Evolutionary conservation across 2,888 invertebrate genomes (phyloP).

Genomic region (Drosophila prostipennis): DNA sequence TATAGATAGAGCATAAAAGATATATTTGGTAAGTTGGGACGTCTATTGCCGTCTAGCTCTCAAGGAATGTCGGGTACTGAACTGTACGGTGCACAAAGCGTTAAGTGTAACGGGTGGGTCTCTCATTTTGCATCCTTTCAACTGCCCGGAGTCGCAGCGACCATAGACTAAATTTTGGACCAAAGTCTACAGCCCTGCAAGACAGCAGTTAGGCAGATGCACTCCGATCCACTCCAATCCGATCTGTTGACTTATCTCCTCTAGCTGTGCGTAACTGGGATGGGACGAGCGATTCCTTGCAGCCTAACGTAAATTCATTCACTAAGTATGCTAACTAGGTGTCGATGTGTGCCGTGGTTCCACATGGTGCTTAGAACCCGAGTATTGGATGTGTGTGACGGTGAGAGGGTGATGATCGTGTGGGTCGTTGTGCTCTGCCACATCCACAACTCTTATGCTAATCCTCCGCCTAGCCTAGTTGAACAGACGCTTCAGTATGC

Average conservation of each 20-base stretch:
- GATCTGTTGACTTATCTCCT: conserved; percentile 13
- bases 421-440: conserved; percentile 8
- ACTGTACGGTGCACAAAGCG: conserved; percentile 18
- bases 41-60: conserved; percentile 47
- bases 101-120: conserved; percentile 6
- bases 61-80: conserved; percentile 51
- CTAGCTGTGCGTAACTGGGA: conserved; percentile 32
- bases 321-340: conserved; percentile 51
- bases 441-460: conserved; percentile 32
- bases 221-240: conserved; percentile 4
- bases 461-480: conserved; percentile 42
- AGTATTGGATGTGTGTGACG: conserved; percentile 62
- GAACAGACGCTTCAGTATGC: conserved; percentile 80
- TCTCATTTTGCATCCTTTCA: conserved; percentile 17
- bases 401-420: conserved; percentile 19
- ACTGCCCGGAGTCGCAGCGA: conserved; percentile 64
- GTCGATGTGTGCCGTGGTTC: conserved; percentile 32
- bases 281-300: conserved; percentile 39
- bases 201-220: conserved; percentile 60
- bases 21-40: conserved; percentile 75
- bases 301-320: conserved; percentile 62
- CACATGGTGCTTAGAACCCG: conserved; percentile 20
- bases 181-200: conserved; percentile 69
- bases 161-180: conserved; percentile 68
- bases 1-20: conserved; percentile 53